Conservation (phyloP, 2,797 vertebrate genomes). For the Xyrichtys novacula region DNA sequence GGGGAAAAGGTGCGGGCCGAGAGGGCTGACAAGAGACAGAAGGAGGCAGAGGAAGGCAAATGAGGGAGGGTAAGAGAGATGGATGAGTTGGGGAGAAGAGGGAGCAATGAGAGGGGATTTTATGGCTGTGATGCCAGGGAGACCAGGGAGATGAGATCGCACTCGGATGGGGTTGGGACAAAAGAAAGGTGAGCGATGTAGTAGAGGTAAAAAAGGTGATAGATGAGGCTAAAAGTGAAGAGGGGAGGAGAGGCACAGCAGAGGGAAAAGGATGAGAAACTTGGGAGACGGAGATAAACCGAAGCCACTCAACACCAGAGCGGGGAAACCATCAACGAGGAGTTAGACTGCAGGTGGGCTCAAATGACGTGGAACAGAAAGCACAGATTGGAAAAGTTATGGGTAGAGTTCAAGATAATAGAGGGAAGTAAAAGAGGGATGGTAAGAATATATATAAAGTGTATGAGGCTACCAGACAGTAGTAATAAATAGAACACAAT, state of each 20-base stretch:
- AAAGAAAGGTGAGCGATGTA: slow-evolving; percentile 36
- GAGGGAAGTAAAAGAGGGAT: slow-evolving; percentile 6
- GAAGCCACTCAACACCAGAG: slow-evolving; percentile 34
- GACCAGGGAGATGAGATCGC: slow-evolving; percentile 49
- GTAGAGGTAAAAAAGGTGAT: slow-evolving; percentile 65
- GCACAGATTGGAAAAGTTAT: slow-evolving; percentile 43
- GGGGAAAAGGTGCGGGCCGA: slow-evolving; percentile 13
- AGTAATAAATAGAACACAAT: too few relatives aligned
- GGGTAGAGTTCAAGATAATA: slow-evolving; percentile 7
- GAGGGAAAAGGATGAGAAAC: slow-evolving; percentile 30
- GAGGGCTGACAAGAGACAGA: slow-evolving; percentile 11
- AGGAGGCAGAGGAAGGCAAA: slow-evolving; percentile 49
- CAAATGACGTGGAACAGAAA: slow-evolving; percentile 40
- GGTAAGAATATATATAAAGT: slow-evolving; percentile 9
- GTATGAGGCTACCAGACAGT: not conserved
- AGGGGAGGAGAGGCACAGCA: slow-evolving; percentile 21
- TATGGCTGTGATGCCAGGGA: slow-evolving; percentile 36
- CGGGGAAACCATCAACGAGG: slow-evolving; percentile 9
- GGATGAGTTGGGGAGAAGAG: slow-evolving; percentile 48
- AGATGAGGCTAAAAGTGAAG: slow-evolving; percentile 46
- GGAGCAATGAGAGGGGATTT: slow-evolving; percentile 56
- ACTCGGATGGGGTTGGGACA: slow-evolving; percentile 17
- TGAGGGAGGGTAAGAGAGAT: slow-evolving; percentile 42
- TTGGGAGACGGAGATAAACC: slow-evolving; percentile 37
- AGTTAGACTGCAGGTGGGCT: slow-evolving; percentile 29